Percentiles rank a stretch among this genome's conserved stretches.
Evolutionary conservation across 1,140 invertebrate species (phyloP).

Genomic region (Achroia grisella): DNA sequence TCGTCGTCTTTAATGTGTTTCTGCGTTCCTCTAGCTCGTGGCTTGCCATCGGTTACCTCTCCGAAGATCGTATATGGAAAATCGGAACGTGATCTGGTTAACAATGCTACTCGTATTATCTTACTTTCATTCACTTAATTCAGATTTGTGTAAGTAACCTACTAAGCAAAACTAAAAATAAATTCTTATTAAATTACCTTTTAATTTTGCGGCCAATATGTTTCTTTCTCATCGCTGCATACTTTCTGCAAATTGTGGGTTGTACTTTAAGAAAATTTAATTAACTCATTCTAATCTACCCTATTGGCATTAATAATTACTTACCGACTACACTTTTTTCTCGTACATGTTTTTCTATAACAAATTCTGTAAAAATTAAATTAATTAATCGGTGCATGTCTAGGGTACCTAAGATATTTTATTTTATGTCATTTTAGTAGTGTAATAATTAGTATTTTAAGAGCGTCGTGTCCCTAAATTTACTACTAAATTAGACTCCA

Average conservation of each 20-base stretch:
- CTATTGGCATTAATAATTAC: conserved; percentile 6
- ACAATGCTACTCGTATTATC: too few species aligned
- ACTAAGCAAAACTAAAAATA: not conserved
- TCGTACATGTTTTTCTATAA: conserved; percentile 30
- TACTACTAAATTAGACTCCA: too few species aligned
- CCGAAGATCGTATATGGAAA: conserved; percentile 22
- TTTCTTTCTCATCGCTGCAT: conserved; percentile 23
- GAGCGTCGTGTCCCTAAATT: too few species aligned
- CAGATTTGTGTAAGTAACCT: not conserved
- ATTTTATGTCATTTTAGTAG: not conserved
- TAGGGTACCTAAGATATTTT: not conserved
- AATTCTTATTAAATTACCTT: conserved; percentile 16
- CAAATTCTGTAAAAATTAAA: conserved; percentile 34
- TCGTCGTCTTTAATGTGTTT: conserved; percentile 40
- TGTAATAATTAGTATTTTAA: too few species aligned
- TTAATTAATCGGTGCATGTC: too few species aligned
- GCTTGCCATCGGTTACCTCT: conserved; percentile 34
- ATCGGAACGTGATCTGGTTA: conserved; percentile 5
- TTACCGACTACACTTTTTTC: conserved; percentile 47
- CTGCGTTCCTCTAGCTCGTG: conserved; percentile 28
- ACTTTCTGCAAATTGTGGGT: conserved; percentile 19
- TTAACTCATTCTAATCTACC: too few species aligned
- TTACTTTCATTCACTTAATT: too few species aligned
- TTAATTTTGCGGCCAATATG: conserved; percentile 9
- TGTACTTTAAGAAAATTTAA: conserved; percentile 7